A percentile compares a stretch with the other conserved stretches of the same genome.
These are phyloP conservation scores for Buceros bicornis DNA, from an alignment of 2,797 vertebrate species.

Conservation along the genomic window DNA sequence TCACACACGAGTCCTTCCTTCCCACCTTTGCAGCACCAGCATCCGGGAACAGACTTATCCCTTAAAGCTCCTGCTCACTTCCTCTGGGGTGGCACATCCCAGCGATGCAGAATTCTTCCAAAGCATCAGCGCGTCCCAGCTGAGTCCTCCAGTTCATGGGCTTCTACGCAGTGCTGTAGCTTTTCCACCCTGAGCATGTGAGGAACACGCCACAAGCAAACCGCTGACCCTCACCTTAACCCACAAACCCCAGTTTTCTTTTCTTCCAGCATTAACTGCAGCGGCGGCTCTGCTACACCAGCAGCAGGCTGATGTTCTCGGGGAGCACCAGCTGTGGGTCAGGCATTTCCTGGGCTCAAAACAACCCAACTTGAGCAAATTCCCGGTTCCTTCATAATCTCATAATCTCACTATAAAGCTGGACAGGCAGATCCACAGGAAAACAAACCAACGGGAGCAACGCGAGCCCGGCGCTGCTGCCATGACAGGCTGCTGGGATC, in stretches of 20 bases:
- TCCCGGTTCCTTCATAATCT: not conserved
- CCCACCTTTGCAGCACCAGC: not conserved
- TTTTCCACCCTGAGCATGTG: not conserved
- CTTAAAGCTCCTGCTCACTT: not conserved
- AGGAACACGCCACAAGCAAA: not conserved
- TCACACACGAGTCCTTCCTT: not conserved
- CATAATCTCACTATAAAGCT: not conserved
- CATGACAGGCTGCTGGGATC: not conserved
- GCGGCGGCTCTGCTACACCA: not conserved
- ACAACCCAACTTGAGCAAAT: not conserved
- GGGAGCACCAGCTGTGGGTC: fast-evolving
- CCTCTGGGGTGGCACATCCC: not conserved
- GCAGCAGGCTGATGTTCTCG: fast-evolving
- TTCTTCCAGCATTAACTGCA: not conserved
- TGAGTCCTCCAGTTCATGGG: not conserved
- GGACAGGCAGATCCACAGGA: not conserved
- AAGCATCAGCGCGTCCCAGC: not conserved
- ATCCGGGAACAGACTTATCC: not conserved
- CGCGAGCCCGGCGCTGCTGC: not conserved
- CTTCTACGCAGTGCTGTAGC: not conserved
- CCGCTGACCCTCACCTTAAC: not conserved
- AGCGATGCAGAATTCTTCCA: not conserved
- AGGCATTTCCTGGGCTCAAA: not conserved
- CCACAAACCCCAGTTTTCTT: not conserved
- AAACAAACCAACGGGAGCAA: not conserved